Evolutionary conservation across 2,797 vertebrate species (phyloP), one percentile per base, ranked within the genome.

Genomic region (Paramormyrops hopkinsi): DNA sequence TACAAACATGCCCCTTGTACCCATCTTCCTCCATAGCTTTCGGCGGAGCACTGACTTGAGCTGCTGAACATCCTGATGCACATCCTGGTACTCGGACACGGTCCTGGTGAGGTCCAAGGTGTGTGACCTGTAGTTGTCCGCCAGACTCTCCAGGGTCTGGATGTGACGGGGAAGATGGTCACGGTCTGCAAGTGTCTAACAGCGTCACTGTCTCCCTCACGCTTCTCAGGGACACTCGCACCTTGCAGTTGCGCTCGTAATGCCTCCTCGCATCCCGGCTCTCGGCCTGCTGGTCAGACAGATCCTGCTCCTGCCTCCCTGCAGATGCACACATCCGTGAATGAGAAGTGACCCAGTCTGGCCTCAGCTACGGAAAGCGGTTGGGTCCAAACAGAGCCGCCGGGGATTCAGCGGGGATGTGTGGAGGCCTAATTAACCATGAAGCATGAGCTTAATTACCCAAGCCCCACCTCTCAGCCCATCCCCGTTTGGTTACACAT

Each of bases 301-400:
- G 29, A 87, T 97, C 94, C 82, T 97, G 96, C 92, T 96, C 95
- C 89, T 96, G 95, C 50, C 92, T 93, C 89, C 94, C 96, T 96
- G 93, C 2, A 88, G 8, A 53, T 62, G 90, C 90, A 90, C 73
- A 92, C 25, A 88, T 54, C 90, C 44, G 48, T 41, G 50, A 59
- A 89, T 14, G 85, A 86, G 14, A 56, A 8, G 51, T 25, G n/a
- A 53, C 50, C 12, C 50, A 8, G 1, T 17, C 84, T 29, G 19
- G 51, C 51, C 25, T 19, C 50, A 25, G 17, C 73, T 11, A 37
- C 17, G 29, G 48, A 88, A 37, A 53, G 44, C 0, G 5, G n/a
- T 2, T 46, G 8, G 19, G 11, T 79, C 65, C 65, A 69, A 37
- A 69, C 65, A 33, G 65, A 69, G 29, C 25, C 4, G 33, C 69